Base-by-base conservation (phyloP, 2,888 invertebrate genomes). In the Timandra comae region DNA sequence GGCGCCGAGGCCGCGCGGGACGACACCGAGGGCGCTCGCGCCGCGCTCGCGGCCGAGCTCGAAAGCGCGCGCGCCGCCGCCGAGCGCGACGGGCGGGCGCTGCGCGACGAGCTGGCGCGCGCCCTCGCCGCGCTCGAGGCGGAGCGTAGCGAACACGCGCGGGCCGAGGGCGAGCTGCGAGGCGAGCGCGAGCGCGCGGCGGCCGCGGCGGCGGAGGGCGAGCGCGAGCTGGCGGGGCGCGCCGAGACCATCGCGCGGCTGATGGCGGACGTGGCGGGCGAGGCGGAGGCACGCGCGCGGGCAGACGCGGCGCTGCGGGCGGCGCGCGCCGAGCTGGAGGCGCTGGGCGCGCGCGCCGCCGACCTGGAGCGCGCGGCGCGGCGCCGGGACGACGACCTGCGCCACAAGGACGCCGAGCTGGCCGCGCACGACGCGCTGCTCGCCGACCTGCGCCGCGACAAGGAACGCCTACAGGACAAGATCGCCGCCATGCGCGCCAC, bases 401-500 rank as follows among this genome's bases (percentile, higher is more conserved):
- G 12, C n/a, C 16, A 12, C 1, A 20, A 31, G 2, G 27, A 16
- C 12, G 22, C 10, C 16, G 19, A 33, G 7, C 29, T 29, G 12
- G 12, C 8, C 6, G 25, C 28, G 7, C 33, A 27, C 9, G 10
- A 12, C 11, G 13, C 7, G 10, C 27, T 9, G 8, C 11, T 16
- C 1, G 13, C 12, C 7, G 16, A 28, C 7, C 26, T 29, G 7
- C 27, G 26, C 10, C 9, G 7, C 27, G 12, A 27, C 12, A 6
- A 20, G 25, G 76, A 72, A 25, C 64, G 67, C 6, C 60, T 79
- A 9, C 65, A 67, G 30, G 58, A 66, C 16, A 63, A 59, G 38
- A 66, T 76, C 32, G 48, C 56, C 32, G 51, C 48, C 22, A 69
- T 74, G 73, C 69, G 68, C 55, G 54, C 47, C 42, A 74, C 60